Evolutionary conservation across 2,797 vertebrate species (phyloP), one percentile per base, ranked within the genome.

Genomic region (Cryptoblepharus egeriae): DNA sequence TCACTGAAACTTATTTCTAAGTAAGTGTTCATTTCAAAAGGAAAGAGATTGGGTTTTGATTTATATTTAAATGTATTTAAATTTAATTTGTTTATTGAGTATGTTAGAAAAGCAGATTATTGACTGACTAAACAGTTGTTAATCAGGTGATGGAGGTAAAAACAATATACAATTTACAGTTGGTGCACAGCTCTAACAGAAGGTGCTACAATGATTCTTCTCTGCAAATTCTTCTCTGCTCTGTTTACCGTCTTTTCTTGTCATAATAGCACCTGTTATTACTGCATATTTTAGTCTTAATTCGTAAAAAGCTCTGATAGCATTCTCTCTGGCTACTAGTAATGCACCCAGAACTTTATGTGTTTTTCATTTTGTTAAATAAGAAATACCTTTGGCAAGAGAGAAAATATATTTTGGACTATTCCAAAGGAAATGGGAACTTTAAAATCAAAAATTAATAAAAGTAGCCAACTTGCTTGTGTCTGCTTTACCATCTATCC

Each of bases 401-500:
- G 65, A 0, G n/a, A 30, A 24, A 73, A 42, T 20, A 22, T 71
- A 90, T 77, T 67, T 87, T 60, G 84, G 0, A 12, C 60, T 80
- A 30, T 8, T 35, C 55, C 85, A 75, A 67, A 61, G 57, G 39
- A 63, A 60, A 72, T 18, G 6, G 57, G 61, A 28, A 15, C 61
- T 49, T 71, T n/a, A 63, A 65, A 42, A 55, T 16, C 52, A 76
- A 49, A 67, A 67, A 45, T 8, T 32, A 79, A 26, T 9, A 70
- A 80, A 63, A 90, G 77, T 87, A 77, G 55, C 71, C 67, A 42
- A 76, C 63, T 82, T 58, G 18, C 72, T 69, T 90, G 39, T 75
- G 81, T n/a, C 52, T 28, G 61, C 0, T 0, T 45, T 75, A 88
- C 82, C 77, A 85, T 75, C 68, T 71, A 68, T 87, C 78, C 75